phyloP scores from a whole-genome alignment of 2,888 invertebrate genomes.

The Icerya purchasi region DNA sequence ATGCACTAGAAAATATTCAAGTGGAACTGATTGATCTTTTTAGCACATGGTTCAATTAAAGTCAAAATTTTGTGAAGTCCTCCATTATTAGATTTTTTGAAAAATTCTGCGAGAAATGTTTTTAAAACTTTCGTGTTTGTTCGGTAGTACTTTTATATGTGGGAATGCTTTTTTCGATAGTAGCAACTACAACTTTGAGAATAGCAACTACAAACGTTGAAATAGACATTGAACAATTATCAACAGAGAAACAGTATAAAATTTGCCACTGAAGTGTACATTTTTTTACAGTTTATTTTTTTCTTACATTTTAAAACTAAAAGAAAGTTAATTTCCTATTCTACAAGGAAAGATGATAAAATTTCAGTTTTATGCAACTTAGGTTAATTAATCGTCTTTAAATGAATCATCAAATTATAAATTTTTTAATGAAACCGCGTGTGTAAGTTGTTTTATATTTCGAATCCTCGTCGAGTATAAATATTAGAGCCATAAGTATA shows the following conservation, averaged over 20 bases:
- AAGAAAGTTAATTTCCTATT: background rate
- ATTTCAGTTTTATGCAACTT: too few species aligned
- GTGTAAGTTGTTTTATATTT: background rate
- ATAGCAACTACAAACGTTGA: background rate
- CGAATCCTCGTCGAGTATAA: too few species aligned
- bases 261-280: background rate
- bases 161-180: too few species aligned
- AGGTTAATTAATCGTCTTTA: too few species aligned
- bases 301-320: background rate
- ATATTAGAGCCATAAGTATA: too few species aligned
- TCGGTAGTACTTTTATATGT: background rate
- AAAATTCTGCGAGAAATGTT: background rate
- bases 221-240: background rate
- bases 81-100: background rate
- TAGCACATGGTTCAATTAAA: background rate
- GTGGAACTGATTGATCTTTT: background rate
- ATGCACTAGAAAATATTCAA: background rate
- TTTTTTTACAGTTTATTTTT: background rate
- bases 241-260: background rate
- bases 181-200: background rate
- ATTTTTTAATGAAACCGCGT: background rate
- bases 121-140: background rate
- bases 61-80: background rate
- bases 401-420: background rate
- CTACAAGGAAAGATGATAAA: background rate